Evolutionary conservation across 1,140 invertebrate genomes (phyloP).

Genomic region (Musca vetustissima): DNA sequence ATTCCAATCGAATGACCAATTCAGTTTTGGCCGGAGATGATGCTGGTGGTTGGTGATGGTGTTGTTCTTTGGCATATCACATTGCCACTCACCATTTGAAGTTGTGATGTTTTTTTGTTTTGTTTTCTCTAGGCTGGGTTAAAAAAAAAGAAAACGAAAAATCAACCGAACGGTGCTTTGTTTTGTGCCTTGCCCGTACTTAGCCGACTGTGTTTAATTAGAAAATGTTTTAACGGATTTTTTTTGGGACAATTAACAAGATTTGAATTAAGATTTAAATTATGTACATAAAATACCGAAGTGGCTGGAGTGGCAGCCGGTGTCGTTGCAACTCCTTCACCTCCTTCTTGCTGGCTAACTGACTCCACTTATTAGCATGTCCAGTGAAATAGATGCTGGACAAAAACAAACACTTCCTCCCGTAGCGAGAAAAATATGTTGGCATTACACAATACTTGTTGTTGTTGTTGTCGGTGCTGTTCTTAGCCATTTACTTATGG

Average conservation of each 20-base stretch:
- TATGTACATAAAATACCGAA: slow-evolving; percentile 8
- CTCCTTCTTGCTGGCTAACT: neutral
- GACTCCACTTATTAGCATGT: no score
- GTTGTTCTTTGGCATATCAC: neutral
- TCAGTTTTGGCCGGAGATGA: neutral
- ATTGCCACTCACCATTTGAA: no score
- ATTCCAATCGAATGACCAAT: slow-evolving; percentile 20
- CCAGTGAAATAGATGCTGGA: no score
- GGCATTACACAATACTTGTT: no score
- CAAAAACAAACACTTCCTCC: no score
- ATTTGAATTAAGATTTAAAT: slow-evolving; percentile 23
- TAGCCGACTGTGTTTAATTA: slow-evolving; percentile 7
- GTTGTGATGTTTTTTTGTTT: no score
- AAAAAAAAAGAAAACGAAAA: no score
- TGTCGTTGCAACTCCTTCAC: neutral
- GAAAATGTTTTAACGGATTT: slow-evolving; percentile 23
- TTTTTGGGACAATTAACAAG: slow-evolving; percentile 22
- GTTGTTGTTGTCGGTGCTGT: no score
- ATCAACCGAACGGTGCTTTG: neutral
- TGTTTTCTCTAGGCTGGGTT: no score
- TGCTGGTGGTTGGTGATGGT: neutral
- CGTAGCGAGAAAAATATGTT: no score
- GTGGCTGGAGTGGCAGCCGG: neutral
- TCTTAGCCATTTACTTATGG: no score
- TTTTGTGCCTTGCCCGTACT: neutral